Evolutionary conservation across 2,888 invertebrate genomes (phyloP), one percentile per base, ranked within the genome.

Genomic region (Gonocerus acuteangulatus): DNA sequence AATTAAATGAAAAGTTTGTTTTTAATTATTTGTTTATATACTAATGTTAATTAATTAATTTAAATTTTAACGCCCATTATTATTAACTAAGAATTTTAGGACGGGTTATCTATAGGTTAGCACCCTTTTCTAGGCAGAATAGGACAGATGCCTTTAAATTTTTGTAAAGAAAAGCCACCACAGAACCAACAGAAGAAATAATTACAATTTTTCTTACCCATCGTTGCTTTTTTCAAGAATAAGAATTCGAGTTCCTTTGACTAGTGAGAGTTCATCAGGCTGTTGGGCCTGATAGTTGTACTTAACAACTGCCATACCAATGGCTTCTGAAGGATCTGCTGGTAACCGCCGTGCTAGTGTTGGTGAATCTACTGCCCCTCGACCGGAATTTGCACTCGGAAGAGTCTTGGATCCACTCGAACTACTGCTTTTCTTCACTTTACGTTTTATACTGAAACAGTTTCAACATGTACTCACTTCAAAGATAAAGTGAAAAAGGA

Each of bases 151-250:
- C n/a, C n/a, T n/a, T n/a, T n/a, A n/a, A n/a, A n/a, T n/a, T n/a
- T n/a, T n/a, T n/a, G n/a, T n/a, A n/a, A n/a, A n/a, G n/a, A n/a
- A n/a, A n/a, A n/a, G n/a, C n/a, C n/a, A n/a, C n/a, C n/a, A n/a
- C n/a, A n/a, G n/a, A n/a, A n/a, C n/a, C n/a, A n/a, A n/a, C n/a
- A n/a, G n/a, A n/a, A n/a, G n/a, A n/a, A n/a, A n/a, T n/a, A n/a
- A n/a, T n/a, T n/a, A n/a, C n/a, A n/a, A n/a, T n/a, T n/a, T n/a
- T 51, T 60, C 66, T 62, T 59, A 69, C 68, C 92, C 95, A 76
- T 99, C 99, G 69, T 95, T 95, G 71, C 95, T 95, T 78, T 97
- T 97, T 77, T 99, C 97, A 67, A 97, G 78, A 68, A 99, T 97
- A 65, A 90, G 82, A 69, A 99, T 94, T 70, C 90, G 79, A 61